These are phyloP conservation scores for Cephus nigrinus DNA, from an alignment of 2,888 invertebrate species.

Conservation along the genomic window DNA sequence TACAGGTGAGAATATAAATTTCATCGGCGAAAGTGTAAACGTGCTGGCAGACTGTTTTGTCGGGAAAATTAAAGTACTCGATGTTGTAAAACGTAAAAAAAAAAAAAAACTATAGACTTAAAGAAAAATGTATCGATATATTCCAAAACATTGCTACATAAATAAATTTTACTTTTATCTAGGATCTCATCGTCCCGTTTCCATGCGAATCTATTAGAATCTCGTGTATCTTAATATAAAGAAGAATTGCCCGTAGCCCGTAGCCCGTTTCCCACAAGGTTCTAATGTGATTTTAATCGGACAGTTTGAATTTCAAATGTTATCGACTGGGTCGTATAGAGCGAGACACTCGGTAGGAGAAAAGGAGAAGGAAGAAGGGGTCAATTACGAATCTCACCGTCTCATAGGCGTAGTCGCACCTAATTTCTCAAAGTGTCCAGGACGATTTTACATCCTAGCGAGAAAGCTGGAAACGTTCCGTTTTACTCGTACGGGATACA, in stretches of 20 bases:
- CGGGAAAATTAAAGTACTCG: neutral
- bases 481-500: neutral
- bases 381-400: conserved; percentile 36
- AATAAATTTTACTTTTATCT: neutral
- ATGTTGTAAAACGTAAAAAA: neutral
- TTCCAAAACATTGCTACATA: neutral
- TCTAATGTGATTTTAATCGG: conserved; percentile 64
- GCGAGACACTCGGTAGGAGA: conserved; percentile 12
- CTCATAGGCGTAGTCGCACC: conserved; percentile 31
- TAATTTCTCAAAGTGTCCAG: conserved; percentile 16
- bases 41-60: neutral
- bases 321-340: conserved; percentile 42
- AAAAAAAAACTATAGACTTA: neutral
- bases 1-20: conserved; percentile 1
- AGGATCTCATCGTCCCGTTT: neutral
- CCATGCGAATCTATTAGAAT: conserved; percentile 28
- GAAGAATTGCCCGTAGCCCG: neutral
- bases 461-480: neutral
- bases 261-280: conserved; percentile 37
- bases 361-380: conserved; percentile 4
- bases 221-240: conserved; percentile 32
- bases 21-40: neutral
- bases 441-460: neutral
- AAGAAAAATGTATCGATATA: neutral
- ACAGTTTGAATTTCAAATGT: conserved; percentile 62